Base-by-base conservation (phyloP, 2,888 invertebrate species). In the Loripinus fragilis region DNA sequence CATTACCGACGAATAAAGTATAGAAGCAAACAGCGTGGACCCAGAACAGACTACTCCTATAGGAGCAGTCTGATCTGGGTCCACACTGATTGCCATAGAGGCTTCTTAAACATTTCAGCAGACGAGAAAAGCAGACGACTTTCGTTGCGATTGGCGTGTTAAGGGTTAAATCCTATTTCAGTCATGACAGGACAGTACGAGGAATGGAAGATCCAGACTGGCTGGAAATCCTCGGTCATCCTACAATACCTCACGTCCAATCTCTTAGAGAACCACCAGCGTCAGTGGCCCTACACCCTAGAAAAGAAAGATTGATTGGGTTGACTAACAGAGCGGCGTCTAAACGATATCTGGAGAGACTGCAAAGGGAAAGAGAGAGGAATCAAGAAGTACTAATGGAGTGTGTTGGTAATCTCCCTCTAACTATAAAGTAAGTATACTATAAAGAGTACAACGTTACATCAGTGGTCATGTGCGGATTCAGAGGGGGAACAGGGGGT, bases 251-350 rank as follows among this genome's bases (percentile, higher is more conserved):
- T 1, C 84, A 81, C 60, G 79, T 80, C 15, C 79, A 81, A 38
- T 86, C 87, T 0, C 73, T 86, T 15, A 75, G 87, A 23, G 85
- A 76, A 33, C 87, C 87, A 20, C 87, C 87, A 5, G 78, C 85
- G 17, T 74, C 74, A 52, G 84, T 87, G 65, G 86, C 85, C 7
- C 65, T 82, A 2, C 76, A 77, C n/a, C 23, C 80, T 2, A 70
- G 52, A 10, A 81, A 72, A 41, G 85, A 85, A 41, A 77, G 75
- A n/a, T 66, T 86, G 64, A 79, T 85, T 12, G 87, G 86, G 0
- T 45, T 87, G 0, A 78, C 85, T 0, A 84, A 80, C 50, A 80
- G 79, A 28, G 85, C 83, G 28, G 83, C 76, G 0, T 82, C 85
- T n/a, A 76, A 74, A 28, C 70, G 85, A 25, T 87, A 86, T 65